Evolutionary conservation across 1,140 invertebrate genomes (phyloP).

Genomic region (Drosophila bocki): DNA sequence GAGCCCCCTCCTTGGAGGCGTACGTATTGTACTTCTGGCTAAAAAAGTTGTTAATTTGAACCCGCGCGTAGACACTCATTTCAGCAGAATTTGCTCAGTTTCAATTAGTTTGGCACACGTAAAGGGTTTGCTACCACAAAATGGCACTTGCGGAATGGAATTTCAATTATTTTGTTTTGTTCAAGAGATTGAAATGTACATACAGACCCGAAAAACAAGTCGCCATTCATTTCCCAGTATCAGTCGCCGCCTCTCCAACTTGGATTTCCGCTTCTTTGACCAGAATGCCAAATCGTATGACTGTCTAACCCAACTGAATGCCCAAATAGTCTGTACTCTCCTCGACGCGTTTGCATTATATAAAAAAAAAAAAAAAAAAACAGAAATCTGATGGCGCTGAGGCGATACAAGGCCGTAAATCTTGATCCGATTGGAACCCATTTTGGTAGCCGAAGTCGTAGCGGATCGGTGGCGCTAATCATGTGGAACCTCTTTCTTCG

Average conservation of each 20-base stretch:
- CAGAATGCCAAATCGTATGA: slow-evolving; percentile 34
- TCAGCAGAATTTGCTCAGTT: slow-evolving; percentile 54
- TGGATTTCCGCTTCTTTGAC: slow-evolving; percentile 33
- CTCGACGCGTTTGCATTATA: slow-evolving; percentile 60
- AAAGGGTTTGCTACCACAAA: not conserved
- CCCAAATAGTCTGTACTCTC: slow-evolving; percentile 40
- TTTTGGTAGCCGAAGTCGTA: slow-evolving; percentile 23
- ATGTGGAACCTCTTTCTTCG: slow-evolving; percentile 44
- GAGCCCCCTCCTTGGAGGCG: slow-evolving; percentile 21
- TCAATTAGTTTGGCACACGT: slow-evolving; percentile 24
- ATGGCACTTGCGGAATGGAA: slow-evolving; percentile 34
- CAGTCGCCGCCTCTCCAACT: slow-evolving; percentile 13
- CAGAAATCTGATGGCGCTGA: slow-evolving; percentile 53
- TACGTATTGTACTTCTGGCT: slow-evolving; percentile 13
- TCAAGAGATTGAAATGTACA: slow-evolving; percentile 39
- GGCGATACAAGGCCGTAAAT: slow-evolving; percentile 59
- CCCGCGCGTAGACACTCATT: slow-evolving; percentile 17
- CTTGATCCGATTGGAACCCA: slow-evolving; percentile 48
- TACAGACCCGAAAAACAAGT: slow-evolving; percentile 76
- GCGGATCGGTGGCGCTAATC: slow-evolving; percentile 62
- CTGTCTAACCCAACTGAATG: slow-evolving; percentile 37
- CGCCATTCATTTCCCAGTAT: slow-evolving; percentile 79
- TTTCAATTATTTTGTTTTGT: slow-evolving; percentile 66
- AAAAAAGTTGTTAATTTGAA: slow-evolving; percentile 25
- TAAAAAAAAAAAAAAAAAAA: slow-evolving; percentile 19